A percentile compares a stretch with the other conserved stretches of the same genome.
Conservation (phyloP, 2,797 vertebrate species). For the Cetoscarus ocellatus region DNA sequence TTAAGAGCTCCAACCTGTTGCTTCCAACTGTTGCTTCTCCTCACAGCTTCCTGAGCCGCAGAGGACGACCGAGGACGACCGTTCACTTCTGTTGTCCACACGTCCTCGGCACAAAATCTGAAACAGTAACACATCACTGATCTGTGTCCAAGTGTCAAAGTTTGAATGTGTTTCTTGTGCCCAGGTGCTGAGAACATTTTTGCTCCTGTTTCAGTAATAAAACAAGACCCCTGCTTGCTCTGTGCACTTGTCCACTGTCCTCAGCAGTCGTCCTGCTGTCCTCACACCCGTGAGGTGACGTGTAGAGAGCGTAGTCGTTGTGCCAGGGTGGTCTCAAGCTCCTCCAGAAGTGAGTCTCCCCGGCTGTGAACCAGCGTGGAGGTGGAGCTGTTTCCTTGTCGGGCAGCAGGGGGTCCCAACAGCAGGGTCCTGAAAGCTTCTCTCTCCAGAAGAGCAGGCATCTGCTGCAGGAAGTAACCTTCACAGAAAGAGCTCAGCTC, state of each 20-base stretch:
- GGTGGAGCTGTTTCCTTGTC: constrained; percentile 82
- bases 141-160: constrained; percentile 17
- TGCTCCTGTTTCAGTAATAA: constrained; percentile 34
- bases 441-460: constrained; percentile 91
- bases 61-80: constrained; percentile 38
- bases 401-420: constrained; percentile 85
- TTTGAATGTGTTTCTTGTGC: neutral
- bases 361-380: constrained; percentile 67
- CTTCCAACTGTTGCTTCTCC: constrained; percentile 40
- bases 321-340: constrained; percentile 90
- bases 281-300: constrained; percentile 92
- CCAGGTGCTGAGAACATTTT: neutral
- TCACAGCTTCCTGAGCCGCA: constrained; percentile 60
- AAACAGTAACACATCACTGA: constrained; percentile 24
- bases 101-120: constrained; percentile 13
- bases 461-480: constrained; percentile 96
- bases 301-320: constrained; percentile 91
- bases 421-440: constrained; percentile 91
- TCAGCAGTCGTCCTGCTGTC: constrained; percentile 19
- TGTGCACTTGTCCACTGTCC: constrained; percentile 13
- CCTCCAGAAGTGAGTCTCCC: constrained; percentile 88
- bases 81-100: constrained; percentile 22
- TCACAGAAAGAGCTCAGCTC: constrained; percentile 93
- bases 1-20: constrained; percentile 46
- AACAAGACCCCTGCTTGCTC: constrained; percentile 12